These are phyloP conservation scores for Steromphala cineraria DNA, from an alignment of 2,888 invertebrate genomes.

Conservation along the genomic window DNA sequence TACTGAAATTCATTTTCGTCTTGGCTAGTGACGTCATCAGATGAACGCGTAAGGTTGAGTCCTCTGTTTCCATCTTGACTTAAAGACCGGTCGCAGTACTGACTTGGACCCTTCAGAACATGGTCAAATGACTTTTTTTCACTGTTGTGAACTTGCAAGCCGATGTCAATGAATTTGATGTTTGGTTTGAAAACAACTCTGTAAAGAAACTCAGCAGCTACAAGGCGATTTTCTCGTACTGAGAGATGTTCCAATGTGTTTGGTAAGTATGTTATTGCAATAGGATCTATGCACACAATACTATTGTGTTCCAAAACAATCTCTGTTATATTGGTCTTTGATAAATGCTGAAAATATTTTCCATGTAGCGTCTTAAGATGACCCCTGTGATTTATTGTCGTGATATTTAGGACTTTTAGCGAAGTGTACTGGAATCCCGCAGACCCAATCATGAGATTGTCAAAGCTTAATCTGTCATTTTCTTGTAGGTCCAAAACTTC, in stretches of 20 bases:
- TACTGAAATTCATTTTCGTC: background rate
- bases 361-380: background rate
- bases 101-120: too few relatives aligned
- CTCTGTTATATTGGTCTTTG: background rate
- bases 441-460: background rate
- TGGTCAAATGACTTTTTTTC: background rate
- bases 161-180: background rate
- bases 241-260: constrained; percentile 3
- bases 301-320: background rate
- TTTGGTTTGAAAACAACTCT: background rate
- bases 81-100: too few relatives aligned
- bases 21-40: background rate
- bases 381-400: background rate
- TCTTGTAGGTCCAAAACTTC: background rate
- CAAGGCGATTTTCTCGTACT: background rate
- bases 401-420: background rate
- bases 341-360: background rate
- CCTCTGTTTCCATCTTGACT: too few relatives aligned
- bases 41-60: too few relatives aligned
- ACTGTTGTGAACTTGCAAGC: background rate
- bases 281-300: background rate
- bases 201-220: background rate
- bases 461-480: background rate
- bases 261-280: constrained; percentile 2
- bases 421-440: background rate